Conservation (phyloP, 2,888 invertebrate genomes). For the Iselma pallidipennis region DNA sequence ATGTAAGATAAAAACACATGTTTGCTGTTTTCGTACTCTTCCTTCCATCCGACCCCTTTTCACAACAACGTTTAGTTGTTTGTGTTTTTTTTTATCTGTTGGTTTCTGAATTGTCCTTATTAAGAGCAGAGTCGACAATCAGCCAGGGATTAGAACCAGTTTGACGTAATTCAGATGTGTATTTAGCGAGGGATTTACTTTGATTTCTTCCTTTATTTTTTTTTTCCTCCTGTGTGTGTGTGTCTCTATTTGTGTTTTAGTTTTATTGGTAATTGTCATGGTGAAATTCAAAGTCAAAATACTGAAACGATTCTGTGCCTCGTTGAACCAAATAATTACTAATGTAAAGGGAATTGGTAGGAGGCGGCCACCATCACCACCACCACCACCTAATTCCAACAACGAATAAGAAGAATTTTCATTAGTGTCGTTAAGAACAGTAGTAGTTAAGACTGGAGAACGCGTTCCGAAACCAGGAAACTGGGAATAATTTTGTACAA, state of each 20-base stretch:
- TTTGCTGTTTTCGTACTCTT: not conserved
- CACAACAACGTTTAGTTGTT: not conserved
- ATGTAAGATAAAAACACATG: slow-evolving; percentile 17
- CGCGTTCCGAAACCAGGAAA: not conserved
- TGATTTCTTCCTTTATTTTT: not conserved
- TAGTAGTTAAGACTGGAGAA: not conserved
- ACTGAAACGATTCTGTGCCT: not conserved
- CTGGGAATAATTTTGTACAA: not conserved
- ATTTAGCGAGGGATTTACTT: not conserved
- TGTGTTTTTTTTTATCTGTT: not conserved
- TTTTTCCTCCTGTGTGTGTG: too few species aligned
- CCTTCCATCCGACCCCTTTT: not conserved
- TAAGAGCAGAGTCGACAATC: not conserved
- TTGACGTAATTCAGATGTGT: not conserved
- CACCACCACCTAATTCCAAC: not conserved
- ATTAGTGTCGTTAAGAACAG: not conserved
- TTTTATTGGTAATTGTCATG: not conserved
- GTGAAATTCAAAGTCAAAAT: not conserved
- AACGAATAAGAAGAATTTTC: not conserved
- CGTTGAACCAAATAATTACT: not conserved
- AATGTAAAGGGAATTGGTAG: not conserved
- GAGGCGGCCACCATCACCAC: too few species aligned
- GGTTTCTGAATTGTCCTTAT: not conserved
- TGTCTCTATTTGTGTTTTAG: not conserved
- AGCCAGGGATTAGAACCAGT: not conserved